phyloP scores from a whole-genome alignment of 2,113 vertebrate genomes.

The Prochilodus magdalenae region DNA sequence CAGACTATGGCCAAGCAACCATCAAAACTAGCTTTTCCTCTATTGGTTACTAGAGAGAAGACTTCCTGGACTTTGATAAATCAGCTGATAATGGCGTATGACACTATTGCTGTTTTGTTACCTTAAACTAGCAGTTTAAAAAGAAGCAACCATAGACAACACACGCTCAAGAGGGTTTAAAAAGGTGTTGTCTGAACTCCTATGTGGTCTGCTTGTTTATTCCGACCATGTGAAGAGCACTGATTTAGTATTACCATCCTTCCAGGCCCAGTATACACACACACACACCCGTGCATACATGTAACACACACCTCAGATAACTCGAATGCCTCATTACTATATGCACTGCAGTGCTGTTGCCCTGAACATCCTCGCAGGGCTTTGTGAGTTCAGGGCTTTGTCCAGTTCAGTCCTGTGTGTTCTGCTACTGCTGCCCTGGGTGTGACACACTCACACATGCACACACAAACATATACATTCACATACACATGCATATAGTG shows the following conservation, averaged over 20 bases:
- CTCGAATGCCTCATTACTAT: constrained; percentile 80
- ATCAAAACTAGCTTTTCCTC: too few relatives aligned
- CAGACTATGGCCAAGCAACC: too few relatives aligned
- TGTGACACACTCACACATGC: constrained; percentile 13
- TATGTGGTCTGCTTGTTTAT: neutral
- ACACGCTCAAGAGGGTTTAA: too few relatives aligned
- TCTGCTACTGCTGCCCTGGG: constrained; percentile 56
- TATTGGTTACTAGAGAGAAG: too few relatives aligned
- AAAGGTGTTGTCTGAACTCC: too few relatives aligned
- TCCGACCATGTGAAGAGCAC: constrained; percentile 30
- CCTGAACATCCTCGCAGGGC: constrained; percentile 68
- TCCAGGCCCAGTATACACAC: constrained; percentile 28
- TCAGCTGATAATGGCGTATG: too few relatives aligned
- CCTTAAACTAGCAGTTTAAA: too few relatives aligned
- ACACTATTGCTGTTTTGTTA: too few relatives aligned
- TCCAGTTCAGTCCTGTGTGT: constrained; percentile 68
- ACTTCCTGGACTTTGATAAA: too few relatives aligned
- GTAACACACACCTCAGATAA: constrained; percentile 77
- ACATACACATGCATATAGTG: constrained; percentile 39
- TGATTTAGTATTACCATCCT: constrained; percentile 57
- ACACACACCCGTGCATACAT: constrained; percentile 44
- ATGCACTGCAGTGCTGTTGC: constrained; percentile 66
- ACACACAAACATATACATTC: constrained; percentile 39
- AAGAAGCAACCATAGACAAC: too few relatives aligned
- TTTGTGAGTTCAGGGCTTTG: constrained; percentile 67